Evolutionary conservation across 1,140 invertebrate species (phyloP), one percentile per base, ranked within the genome.

Genomic region (Drosophila malerkotliana): DNA sequence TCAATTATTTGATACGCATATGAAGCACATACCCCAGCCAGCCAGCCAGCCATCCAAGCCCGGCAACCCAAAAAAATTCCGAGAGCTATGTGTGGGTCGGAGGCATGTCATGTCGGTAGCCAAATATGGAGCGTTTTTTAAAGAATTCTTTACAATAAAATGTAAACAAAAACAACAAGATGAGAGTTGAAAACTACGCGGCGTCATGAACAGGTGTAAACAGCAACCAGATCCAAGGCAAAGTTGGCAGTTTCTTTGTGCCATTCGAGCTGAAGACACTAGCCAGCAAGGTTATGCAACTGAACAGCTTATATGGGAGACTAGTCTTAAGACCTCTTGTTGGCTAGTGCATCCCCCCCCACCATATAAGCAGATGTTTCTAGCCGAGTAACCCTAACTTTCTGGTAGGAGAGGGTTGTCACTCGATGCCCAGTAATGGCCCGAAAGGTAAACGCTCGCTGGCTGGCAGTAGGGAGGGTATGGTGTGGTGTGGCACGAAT

Each of bases 1-100:
- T 85, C 82, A 85, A 85, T 87, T 85, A 87, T 85, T 87, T 87
- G 79, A 85, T 85, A 85, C 83, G 21, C 21, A 21, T 21, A 21
- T 21, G 21, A 21, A 21, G 21, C 21, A 21, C 21, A 30, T 18
- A 18, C 18, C 18, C 18, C 18, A 18, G 18, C 18, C 18, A 18
- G 18, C 18, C 18, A 18, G 18, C 18, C 18, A 18, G 18, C 64
- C 34, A 64, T 48, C 60, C 47, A 39, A n/a, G n/a, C n/a, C n/a
- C n/a, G n/a, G n/a, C 52, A 71, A 51, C 45, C 63, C 63, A 14
- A 48, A 67, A 67, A 69, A 56, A 69, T 68, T 68, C 51, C 47
- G 32, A 0, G 37, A 34, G 32, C n/a, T 12, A n/a, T 64, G 68
- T 79, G 79, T 77, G 73, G 81, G 81, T 59, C 55, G 18, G 18